phyloP scores from a whole-genome alignment of 2,888 invertebrate species.

The Tridacna crocea region DNA sequence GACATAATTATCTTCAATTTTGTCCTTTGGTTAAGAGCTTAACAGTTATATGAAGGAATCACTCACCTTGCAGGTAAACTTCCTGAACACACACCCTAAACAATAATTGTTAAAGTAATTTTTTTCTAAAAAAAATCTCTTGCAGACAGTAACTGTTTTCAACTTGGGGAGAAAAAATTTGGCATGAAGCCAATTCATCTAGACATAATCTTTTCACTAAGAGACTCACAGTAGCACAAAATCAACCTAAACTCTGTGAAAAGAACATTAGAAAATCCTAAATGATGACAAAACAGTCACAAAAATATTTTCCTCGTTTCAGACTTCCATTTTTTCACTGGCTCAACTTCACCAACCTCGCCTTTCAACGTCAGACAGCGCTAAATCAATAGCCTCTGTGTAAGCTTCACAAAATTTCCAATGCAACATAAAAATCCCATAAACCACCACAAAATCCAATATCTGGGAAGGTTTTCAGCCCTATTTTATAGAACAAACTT shows the following conservation, averaged over 20 bases:
- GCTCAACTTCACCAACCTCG: not conserved
- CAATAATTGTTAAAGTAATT: slow-evolving; percentile 3
- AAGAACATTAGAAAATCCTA: no score
- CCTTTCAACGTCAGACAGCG: not conserved
- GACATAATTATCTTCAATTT: no score
- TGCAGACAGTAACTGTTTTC: slow-evolving; percentile 10
- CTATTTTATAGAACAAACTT: no score
- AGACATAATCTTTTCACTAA: not conserved
- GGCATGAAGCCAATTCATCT: slow-evolving; percentile 9
- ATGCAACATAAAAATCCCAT: slow-evolving; percentile 1
- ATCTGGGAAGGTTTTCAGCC: not conserved
- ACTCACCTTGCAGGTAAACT: slow-evolving; percentile 12
- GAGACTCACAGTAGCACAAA: no score
- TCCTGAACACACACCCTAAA: not conserved
- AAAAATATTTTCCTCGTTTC: not conserved
- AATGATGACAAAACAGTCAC: no score
- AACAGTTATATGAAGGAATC: not conserved
- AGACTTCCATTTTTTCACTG: not conserved
- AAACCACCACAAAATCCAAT: slow-evolving; percentile 1
- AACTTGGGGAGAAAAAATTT: slow-evolving; percentile 12
- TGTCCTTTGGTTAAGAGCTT: no score
- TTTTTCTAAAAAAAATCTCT: slow-evolving; percentile 16
- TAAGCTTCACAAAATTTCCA: slow-evolving; percentile 18
- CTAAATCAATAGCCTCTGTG: slow-evolving; percentile 24
- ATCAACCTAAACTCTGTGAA: no score